A percentile compares a stretch with the other conserved stretches of the same genome.
phyloP scores from a whole-genome alignment of 2,888 invertebrate species.

The Strigamia maritima region DNA sequence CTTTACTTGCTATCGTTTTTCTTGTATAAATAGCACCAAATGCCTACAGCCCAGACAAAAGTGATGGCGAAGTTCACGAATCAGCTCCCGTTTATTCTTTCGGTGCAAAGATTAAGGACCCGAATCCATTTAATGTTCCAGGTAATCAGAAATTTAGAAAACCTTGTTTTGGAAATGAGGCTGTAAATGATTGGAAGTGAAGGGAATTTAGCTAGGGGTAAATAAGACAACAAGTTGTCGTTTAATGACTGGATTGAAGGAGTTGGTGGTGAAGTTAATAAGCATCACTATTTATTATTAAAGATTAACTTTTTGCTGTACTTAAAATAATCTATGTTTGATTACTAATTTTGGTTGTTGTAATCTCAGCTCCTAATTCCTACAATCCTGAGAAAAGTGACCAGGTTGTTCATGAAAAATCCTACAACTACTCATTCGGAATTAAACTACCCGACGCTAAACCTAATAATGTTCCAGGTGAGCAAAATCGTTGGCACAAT shows the following conservation, averaged over 20 bases:
- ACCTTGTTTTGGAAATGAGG: too few relatives aligned
- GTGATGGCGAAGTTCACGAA: conserved; percentile 59
- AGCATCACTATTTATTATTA: too few relatives aligned
- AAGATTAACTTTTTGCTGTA: too few relatives aligned
- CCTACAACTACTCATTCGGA: conserved; percentile 69
- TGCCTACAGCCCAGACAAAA: conserved; percentile 73
- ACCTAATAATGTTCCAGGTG: conserved; percentile 1
- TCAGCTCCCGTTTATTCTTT: conserved; percentile 67
- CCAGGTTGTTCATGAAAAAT: conserved; percentile 57
- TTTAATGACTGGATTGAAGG: too few relatives aligned
- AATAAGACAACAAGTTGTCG: too few relatives aligned
- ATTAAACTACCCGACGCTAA: conserved; percentile 56
- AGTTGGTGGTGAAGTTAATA: conserved; percentile 41
- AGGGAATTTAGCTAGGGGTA: too few relatives aligned
- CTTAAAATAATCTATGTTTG: too few relatives aligned
- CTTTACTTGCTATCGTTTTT: too few relatives aligned
- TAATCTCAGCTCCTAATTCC: conserved; percentile 72
- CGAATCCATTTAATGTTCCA: conserved; percentile 65
- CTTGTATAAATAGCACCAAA: conserved; percentile 64
- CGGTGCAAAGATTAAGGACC: conserved; percentile 65
- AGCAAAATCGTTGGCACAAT: too few relatives aligned
- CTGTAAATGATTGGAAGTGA: conserved; percentile 48
- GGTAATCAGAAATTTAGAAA: conserved; percentile 52
- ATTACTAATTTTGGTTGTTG: conserved; percentile 52
- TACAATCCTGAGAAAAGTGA: conserved; percentile 72